phyloP scores from a whole-genome alignment of 2,888 invertebrate species.

The Ormia ochracea region DNA sequence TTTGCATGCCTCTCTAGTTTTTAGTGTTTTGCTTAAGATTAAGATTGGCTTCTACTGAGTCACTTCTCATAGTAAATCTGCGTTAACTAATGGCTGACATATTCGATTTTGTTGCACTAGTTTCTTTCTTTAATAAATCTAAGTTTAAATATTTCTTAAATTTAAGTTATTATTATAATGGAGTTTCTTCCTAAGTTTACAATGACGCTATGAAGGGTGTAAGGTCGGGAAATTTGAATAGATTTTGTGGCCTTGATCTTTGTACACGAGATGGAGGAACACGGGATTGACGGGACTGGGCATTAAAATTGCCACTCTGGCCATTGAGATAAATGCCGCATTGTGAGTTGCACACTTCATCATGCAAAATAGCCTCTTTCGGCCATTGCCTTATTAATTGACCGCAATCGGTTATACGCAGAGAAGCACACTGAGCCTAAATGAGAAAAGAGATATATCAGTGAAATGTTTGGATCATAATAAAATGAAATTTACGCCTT shows the following conservation, averaged over 20 bases:
- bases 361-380: slow-evolving; percentile 87
- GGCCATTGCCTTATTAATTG: slow-evolving; percentile 90
- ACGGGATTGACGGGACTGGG: slow-evolving; percentile 72
- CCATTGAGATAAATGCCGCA: slow-evolving; percentile 85
- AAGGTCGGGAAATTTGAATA: slow-evolving; percentile 86
- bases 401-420: slow-evolving; percentile 91
- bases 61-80: not conserved
- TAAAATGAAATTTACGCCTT: slow-evolving; percentile 82
- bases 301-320: slow-evolving; percentile 70
- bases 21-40: not conserved
- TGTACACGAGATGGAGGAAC: slow-evolving; percentile 73
- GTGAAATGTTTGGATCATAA: not conserved
- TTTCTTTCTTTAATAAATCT: slow-evolving; percentile 11
- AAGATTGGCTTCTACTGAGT: slow-evolving; percentile 23
- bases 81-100: slow-evolving; percentile 62
- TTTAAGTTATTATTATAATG: not conserved
- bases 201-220: slow-evolving; percentile 78
- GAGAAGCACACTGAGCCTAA: slow-evolving; percentile 91
- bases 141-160: not conserved
- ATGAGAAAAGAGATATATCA: not conserved
- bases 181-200: slow-evolving; percentile 56
- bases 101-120: slow-evolving; percentile 52
- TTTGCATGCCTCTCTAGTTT: slow-evolving; percentile 32
- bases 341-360: slow-evolving; percentile 93
- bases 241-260: slow-evolving; percentile 76